phyloP scores from a whole-genome alignment of 1,140 invertebrate species.

The Anthonomus grandis region DNA sequence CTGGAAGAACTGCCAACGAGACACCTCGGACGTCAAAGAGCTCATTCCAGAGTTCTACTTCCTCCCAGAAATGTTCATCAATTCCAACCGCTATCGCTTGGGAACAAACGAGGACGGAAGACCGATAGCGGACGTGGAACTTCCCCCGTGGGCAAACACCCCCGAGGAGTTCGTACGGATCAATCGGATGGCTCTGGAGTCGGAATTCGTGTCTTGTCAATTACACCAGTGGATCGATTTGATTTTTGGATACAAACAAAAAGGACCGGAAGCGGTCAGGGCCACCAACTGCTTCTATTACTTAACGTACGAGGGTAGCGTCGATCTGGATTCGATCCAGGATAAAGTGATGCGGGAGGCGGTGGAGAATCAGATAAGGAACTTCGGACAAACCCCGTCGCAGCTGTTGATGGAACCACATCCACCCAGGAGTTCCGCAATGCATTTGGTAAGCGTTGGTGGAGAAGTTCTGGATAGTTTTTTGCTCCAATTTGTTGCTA shows the following conservation, averaged over 20 bases:
- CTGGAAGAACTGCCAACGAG: slow-evolving; percentile 98
- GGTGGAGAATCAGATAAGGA: slow-evolving; percentile 96
- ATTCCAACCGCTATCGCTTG: slow-evolving; percentile 82
- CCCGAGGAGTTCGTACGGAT: slow-evolving; percentile 97
- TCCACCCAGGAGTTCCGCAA: slow-evolving; percentile 93
- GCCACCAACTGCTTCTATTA: slow-evolving; percentile 99
- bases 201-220: slow-evolving; percentile 98
- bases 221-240: slow-evolving; percentile 99
- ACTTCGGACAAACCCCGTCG: slow-evolving; percentile 97
- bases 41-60: slow-evolving; percentile 98
- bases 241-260: slow-evolving; percentile 99
- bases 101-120: slow-evolving; percentile 86
- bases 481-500: too few species aligned
- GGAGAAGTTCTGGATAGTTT: too few species aligned
- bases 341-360: slow-evolving; percentile 92
- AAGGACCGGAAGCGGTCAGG: slow-evolving; percentile 94
- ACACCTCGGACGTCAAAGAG: slow-evolving; percentile 99
- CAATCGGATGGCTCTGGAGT: slow-evolving; percentile 97
- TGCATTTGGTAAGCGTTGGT: slow-evolving; percentile 85
- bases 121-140: slow-evolving; percentile 78
- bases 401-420: slow-evolving; percentile 97
- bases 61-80: slow-evolving; percentile 98
- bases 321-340: slow-evolving; percentile 86
- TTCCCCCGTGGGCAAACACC: slow-evolving; percentile 94
- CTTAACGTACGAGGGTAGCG: slow-evolving; percentile 96